Conservation (phyloP, 2,888 invertebrate species). For the Cephalotes varians region DNA sequence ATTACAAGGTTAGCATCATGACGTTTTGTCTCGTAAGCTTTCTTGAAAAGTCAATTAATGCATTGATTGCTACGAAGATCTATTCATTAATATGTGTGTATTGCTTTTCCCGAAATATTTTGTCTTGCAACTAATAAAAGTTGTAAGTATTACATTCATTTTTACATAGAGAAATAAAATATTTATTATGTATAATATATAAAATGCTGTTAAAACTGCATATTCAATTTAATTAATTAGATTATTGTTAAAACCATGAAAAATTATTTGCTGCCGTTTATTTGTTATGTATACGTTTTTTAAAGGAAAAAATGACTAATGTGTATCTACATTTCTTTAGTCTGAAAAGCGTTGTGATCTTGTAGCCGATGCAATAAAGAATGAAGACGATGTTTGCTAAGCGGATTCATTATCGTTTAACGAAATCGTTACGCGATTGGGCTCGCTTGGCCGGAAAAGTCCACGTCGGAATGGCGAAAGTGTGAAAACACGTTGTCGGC, state of each 20-base stretch:
- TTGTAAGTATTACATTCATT: background rate
- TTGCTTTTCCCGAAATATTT: background rate
- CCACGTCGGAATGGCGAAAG: slow-evolving; percentile 51
- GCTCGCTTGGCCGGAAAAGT: background rate
- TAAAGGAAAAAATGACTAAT: background rate
- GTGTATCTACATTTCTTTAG: background rate
- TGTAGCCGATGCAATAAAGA: background rate
- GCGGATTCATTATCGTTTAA: slow-evolving; percentile 36
- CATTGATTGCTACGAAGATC: background rate
- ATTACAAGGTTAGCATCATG: slow-evolving; percentile 42
- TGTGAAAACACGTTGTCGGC: slow-evolving; percentile 70
- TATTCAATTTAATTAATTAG: background rate
- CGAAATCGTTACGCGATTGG: slow-evolving; percentile 42
- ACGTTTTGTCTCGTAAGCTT: slow-evolving; percentile 27
- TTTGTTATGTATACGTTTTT: background rate
- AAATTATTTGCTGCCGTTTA: background rate
- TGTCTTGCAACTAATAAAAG: background rate
- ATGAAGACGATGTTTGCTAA: background rate
- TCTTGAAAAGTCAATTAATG: background rate
- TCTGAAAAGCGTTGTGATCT: background rate
- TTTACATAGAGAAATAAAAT: background rate
- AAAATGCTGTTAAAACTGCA: background rate
- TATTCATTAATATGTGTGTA: background rate
- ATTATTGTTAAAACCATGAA: background rate
- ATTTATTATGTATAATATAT: no score